Evolutionary conservation across 2,797 vertebrate genomes (phyloP).

Genomic region (Oophaga sylvatica): DNA sequence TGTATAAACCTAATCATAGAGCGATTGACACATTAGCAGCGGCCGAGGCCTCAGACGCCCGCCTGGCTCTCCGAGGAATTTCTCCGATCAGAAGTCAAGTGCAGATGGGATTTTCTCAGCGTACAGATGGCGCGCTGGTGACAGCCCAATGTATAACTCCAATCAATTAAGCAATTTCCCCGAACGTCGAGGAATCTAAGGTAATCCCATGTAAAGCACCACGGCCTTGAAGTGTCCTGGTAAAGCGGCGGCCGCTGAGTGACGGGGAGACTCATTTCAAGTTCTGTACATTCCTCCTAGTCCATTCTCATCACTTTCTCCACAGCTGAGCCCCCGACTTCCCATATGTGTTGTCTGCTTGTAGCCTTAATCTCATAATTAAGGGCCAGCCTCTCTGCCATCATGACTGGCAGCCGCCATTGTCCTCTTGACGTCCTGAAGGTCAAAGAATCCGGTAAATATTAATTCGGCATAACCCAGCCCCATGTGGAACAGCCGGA

Average conservation of each 20-base stretch:
- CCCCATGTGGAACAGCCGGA: not conserved
- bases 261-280: constrained; percentile 11
- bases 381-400: not conserved
- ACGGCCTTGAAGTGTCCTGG: constrained; percentile 37
- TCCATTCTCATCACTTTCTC: constrained; percentile 18
- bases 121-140: constrained; percentile 48
- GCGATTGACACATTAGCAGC: not conserved
- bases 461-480: not conserved
- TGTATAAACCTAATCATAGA: not conserved
- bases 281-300: constrained; percentile 43
- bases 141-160: constrained; percentile 28
- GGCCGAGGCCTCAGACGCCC: not conserved
- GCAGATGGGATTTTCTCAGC: constrained; percentile 29
- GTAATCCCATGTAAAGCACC: constrained; percentile 38
- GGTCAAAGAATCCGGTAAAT: constrained; percentile 20
- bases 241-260: constrained; percentile 29
- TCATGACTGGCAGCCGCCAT: not conserved
- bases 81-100: constrained; percentile 44
- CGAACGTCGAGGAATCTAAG: constrained; percentile 24
- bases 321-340: constrained; percentile 39
- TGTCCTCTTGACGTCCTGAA: not conserved
- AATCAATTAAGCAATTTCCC: constrained; percentile 49
- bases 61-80: constrained; percentile 8
- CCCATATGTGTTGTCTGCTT: constrained; percentile 16
- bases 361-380: constrained; percentile 28